These are phyloP conservation scores for Alosa sapidissima DNA, from an alignment of 2,797 vertebrate genomes.

Conservation along the genomic window DNA sequence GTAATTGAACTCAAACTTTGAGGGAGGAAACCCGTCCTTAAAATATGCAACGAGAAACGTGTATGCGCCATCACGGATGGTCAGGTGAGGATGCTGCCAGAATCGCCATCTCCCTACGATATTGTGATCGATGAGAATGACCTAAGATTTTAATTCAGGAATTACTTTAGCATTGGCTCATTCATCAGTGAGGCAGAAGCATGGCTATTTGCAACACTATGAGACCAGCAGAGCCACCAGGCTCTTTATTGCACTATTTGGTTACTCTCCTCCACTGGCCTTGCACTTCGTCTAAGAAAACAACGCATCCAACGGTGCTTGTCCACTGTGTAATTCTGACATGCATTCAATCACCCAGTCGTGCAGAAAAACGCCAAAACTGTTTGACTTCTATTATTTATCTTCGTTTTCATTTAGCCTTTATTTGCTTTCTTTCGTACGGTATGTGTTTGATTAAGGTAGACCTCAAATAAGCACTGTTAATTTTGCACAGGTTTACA, in stretches of 20 bases:
- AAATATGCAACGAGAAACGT: constrained; percentile 53
- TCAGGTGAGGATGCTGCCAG: background rate
- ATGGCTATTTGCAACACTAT: background rate
- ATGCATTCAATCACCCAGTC: background rate
- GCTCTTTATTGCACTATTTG: background rate
- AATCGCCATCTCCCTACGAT: background rate
- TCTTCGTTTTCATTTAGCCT: background rate
- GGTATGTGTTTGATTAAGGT: constrained; percentile 41
- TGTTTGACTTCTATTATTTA: constrained; percentile 22
- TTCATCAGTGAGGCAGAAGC: background rate
- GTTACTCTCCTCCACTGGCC: background rate
- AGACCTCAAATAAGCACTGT: constrained; percentile 38
- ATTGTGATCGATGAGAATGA: constrained; percentile 18
- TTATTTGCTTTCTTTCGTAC: constrained; percentile 7
- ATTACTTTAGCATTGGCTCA: background rate
- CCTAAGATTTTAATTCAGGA: constrained; percentile 11
- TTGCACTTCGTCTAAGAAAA: background rate
- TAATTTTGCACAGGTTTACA: constrained; percentile 35
- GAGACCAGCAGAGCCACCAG: background rate
- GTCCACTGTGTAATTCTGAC: background rate
- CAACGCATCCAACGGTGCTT: background rate
- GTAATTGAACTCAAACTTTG: constrained; percentile 74
- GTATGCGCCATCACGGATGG: constrained; percentile 66
- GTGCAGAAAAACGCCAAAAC: background rate
- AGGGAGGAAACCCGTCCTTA: constrained; percentile 44